phyloP scores from a whole-genome alignment of 2,797 vertebrate genomes.

The Tapera naevia region DNA sequence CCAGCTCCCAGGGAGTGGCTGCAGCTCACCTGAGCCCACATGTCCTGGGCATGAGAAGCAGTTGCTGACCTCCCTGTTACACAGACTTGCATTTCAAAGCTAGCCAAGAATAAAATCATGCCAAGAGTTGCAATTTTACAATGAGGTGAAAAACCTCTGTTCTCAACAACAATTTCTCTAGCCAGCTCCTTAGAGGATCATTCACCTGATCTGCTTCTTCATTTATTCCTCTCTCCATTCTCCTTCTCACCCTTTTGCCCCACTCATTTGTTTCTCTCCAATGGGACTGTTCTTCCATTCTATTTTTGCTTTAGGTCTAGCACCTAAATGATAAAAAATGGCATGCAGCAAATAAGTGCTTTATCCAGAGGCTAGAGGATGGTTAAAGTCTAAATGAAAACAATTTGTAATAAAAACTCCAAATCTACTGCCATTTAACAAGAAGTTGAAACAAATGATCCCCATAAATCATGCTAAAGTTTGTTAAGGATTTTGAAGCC shows the following conservation, averaged over 20 bases:
- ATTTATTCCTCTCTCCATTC: neutral
- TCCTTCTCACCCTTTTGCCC: neutral
- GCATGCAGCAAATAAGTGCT: slow-evolving; percentile 53
- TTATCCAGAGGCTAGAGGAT: slow-evolving; percentile 58
- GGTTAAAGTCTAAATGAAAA: slow-evolving; percentile 68
- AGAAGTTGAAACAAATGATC: slow-evolving; percentile 63
- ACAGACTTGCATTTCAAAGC: neutral
- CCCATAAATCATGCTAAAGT: slow-evolving; percentile 60
- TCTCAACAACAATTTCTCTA: neutral
- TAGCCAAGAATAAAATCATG: neutral
- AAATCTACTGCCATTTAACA: slow-evolving; percentile 65
- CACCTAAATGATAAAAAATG: slow-evolving; percentile 63
- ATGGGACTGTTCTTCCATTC: slow-evolving; percentile 3
- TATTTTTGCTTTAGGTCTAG: slow-evolving; percentile 36
- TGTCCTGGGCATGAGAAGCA: neutral
- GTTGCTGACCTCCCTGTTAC: neutral
- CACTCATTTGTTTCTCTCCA: neutral
- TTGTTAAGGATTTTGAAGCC: slow-evolving; percentile 30
- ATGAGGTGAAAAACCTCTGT: neutral
- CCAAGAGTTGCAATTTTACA: neutral
- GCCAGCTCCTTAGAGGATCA: neutral
- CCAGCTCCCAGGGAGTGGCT: too few species aligned
- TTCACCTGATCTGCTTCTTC: slow-evolving; percentile 3
- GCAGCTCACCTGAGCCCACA: accelerated
- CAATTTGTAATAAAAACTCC: slow-evolving; percentile 68